Base-by-base conservation (phyloP, 2,888 invertebrate species). In the Platynereis dumerilii region DNA sequence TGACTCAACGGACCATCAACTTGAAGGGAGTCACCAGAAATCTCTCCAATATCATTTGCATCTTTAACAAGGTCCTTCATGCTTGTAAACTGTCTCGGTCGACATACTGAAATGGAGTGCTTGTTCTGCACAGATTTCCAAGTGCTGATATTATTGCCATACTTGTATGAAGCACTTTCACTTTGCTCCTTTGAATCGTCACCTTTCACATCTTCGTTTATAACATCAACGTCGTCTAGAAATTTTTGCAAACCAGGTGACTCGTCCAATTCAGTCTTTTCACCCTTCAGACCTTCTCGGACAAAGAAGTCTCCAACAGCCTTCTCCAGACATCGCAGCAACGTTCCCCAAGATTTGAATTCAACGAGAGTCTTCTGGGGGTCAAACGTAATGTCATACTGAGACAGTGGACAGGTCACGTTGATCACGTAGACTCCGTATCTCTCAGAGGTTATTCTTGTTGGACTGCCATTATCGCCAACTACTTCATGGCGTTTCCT, bases 401-500 rank as follows among this genome's bases (percentile, higher is more conserved):
- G 82, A 56, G 81, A 80, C 53, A 83, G 76, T 0, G 88, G 86
- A 74, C 88, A 88, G 65, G 80, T 82, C 48, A 89, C 84, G 75
- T 88, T 86, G 3, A 89, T 69, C n/a, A 88, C 76, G 81, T 85
- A 89, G 42, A 87, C 79, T 2, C 86, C 86, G 75, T 81, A 81
- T 56, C 71, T 73, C 17, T 79, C 79, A 44, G 45, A 44, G 15
- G 42, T 42, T 39, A 39, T n/a, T 27, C 44, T 61, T 7, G 34
- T 15, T 7, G 79, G 79, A 68, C 78, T 78, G n/a, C 26, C 56
- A 39, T 58, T 54, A 15, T 62, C 22, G 10, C 34, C 56, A 7
- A 34, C 5, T 7, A 34, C 34, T 34, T 34, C 34, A 52, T 58
- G 62, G 58, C 39, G 52, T n/a, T 61, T 53, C 53, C 68, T 78